Conservation (phyloP, 1,140 invertebrate species). For the Nasonia giraulti region DNA sequence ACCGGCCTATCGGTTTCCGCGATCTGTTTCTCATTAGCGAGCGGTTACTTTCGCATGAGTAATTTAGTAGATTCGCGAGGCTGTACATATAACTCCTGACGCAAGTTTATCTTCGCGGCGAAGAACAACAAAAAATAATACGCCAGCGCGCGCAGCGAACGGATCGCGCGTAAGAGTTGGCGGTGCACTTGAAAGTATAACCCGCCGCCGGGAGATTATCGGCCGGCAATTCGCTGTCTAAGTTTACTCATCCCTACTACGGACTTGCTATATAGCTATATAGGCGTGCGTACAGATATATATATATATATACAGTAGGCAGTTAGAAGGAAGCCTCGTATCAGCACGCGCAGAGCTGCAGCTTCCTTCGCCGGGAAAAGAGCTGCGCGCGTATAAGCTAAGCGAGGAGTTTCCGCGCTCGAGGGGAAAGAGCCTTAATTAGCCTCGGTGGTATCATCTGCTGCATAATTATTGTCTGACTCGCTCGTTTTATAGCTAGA, state of each 20-base stretch:
- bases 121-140: no score
- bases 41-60: not conserved
- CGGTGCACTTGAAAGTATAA: constrained; percentile 18
- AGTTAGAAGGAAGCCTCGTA: constrained; percentile 14
- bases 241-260: constrained; percentile 52
- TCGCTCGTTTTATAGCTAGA: constrained; percentile 35
- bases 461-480: constrained; percentile 61
- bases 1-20: no score
- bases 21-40: not conserved
- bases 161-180: not conserved
- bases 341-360: constrained; percentile 3
- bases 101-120: not conserved
- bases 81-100: not conserved
- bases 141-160: no score
- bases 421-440: constrained; percentile 58
- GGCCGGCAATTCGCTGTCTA: constrained; percentile 54
- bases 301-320: not conserved
- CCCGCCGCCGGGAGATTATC: constrained; percentile 53
- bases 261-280: not conserved
- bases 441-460: constrained; percentile 57
- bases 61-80: no score
- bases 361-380: constrained; percentile 21
- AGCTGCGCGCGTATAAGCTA: constrained; percentile 43
- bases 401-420: constrained; percentile 23
- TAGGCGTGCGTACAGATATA: not conserved